These are phyloP conservation scores for Bubo scandiacus DNA, from an alignment of 2,113 vertebrate species.

Conservation along the genomic window DNA sequence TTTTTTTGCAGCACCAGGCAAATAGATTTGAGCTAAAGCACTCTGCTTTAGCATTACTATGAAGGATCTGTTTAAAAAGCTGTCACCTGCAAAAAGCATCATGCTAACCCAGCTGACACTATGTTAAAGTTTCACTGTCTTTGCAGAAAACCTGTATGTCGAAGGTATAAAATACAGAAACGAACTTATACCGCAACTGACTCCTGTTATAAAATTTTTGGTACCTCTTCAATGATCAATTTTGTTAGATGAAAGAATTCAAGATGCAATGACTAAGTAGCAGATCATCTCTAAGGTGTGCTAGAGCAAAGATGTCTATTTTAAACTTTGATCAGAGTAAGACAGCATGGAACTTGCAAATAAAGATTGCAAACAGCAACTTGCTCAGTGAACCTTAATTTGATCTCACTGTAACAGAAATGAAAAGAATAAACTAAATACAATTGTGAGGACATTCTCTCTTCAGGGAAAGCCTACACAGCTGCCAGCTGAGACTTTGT, in stretches of 20 bases:
- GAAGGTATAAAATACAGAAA: neutral
- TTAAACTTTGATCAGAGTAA: neutral
- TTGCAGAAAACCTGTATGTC: neutral
- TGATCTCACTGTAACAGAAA: neutral
- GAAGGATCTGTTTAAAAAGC: neutral
- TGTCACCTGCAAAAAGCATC: neutral
- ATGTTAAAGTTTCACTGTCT: neutral
- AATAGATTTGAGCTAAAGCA: neutral
- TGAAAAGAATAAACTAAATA: neutral
- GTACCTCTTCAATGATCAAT: neutral
- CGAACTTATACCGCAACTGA: neutral
- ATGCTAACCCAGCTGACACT: neutral
- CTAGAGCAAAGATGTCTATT: neutral
- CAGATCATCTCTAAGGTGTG: neutral
- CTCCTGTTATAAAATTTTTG: neutral
- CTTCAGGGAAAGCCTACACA: neutral
- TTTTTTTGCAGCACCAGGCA: neutral
- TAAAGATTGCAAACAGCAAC: neutral
- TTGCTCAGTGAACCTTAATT: neutral
- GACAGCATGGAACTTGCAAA: neutral
- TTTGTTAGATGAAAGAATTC: neutral
- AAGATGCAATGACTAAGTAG: neutral
- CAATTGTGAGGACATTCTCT: neutral
- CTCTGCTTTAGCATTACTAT: neutral
- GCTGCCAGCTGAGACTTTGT: neutral